Evolutionary conservation across 2,888 invertebrate species (phyloP).

Genomic region (Aphidoletes aphidimyza): DNA sequence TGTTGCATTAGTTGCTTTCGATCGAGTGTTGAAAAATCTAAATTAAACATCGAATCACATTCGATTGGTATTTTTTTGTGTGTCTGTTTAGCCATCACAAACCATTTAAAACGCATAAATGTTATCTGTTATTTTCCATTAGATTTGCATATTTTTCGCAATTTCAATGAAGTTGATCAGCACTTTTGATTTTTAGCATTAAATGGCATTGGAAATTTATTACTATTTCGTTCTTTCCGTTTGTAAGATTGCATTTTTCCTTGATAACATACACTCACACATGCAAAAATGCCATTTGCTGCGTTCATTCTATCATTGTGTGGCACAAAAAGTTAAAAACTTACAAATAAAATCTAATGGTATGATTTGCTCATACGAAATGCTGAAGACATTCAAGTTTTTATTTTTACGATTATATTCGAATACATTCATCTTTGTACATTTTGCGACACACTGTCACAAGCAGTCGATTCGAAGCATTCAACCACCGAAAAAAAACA

Average conservation of each 20-base stretch:
- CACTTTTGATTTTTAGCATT: constrained; percentile 23
- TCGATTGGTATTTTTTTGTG: no score
- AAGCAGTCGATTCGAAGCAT: not conserved
- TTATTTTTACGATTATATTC: constrained; percentile 45
- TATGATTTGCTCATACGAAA: constrained; percentile 1
- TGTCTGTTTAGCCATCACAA: no score
- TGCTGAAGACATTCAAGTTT: constrained; percentile 41
- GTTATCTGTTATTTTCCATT: no score
- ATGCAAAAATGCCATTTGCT: not conserved
- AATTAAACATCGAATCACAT: no score
- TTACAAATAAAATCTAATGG: constrained; percentile 35
- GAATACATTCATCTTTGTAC: not conserved
- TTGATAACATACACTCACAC: constrained; percentile 23
- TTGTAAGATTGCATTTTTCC: constrained; percentile 15
- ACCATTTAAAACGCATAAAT: no score
- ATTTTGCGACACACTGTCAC: not conserved
- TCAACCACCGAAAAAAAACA: not conserved
- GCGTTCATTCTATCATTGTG: no score
- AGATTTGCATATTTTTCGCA: no score
- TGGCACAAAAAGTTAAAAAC: no score
- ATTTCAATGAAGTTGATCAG: no score
- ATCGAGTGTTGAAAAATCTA: not conserved
- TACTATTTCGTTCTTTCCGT: constrained; percentile 16
- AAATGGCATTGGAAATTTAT: constrained; percentile 26
- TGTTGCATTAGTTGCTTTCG: no score